Evolutionary conservation across 1,140 invertebrate genomes (phyloP).

Genomic region (Conus ventricosus): DNA sequence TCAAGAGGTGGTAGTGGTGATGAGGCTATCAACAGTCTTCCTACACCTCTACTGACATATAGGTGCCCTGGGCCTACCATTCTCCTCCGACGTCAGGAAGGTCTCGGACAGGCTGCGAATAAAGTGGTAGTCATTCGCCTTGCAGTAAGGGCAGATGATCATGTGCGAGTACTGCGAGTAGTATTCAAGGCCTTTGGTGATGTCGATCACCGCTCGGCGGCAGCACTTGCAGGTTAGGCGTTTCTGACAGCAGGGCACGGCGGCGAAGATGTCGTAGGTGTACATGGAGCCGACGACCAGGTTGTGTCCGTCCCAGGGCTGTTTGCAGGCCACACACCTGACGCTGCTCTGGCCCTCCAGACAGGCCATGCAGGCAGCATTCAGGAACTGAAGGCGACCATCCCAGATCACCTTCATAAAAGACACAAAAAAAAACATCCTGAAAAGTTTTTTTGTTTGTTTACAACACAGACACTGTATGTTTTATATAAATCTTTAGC

Average conservation of each 20-base stretch:
- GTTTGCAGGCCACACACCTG: conserved; percentile 87
- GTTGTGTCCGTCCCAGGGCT: conserved; percentile 93
- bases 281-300: conserved; percentile 97
- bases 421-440: no score
- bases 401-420: conserved; percentile 80
- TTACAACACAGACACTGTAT: no score
- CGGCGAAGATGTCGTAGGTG: conserved; percentile 97
- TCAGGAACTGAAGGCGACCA: conserved; percentile 88
- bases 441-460: no score
- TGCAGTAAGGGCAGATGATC: conserved; percentile 93
- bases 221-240: conserved; percentile 82
- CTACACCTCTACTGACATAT: conserved; percentile 57
- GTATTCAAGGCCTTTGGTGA: conserved; percentile 83
- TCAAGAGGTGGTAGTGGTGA: not conserved
- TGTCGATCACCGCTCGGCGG: conserved; percentile 67
- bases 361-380: conserved; percentile 95
- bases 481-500: no score
- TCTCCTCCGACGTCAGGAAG: conserved; percentile 44
- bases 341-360: conserved; percentile 87
- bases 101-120: conserved; percentile 84
- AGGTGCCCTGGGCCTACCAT: conserved; percentile 31
- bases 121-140: conserved; percentile 93
- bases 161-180: conserved; percentile 96
- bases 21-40: not conserved
- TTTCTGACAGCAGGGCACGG: conserved; percentile 94